A percentile compares a stretch with the other conserved stretches of the same genome.
phyloP scores from a whole-genome alignment of 2,888 invertebrate genomes.

The Chromoteleia sp. region DNA sequence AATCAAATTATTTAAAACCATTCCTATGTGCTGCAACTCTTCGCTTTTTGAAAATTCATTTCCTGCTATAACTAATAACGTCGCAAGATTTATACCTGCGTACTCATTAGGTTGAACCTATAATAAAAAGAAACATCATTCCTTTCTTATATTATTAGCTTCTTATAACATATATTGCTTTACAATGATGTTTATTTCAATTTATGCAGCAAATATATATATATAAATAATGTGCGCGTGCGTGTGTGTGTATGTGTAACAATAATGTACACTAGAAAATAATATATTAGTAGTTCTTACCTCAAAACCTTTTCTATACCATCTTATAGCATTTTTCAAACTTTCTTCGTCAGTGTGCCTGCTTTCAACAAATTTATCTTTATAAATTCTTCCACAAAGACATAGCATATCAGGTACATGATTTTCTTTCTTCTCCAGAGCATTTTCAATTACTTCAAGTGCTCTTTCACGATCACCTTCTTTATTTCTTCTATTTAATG shows the following conservation, averaged over 20 bases:
- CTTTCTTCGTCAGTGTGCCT: slow-evolving; percentile 95
- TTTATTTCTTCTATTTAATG: slow-evolving; percentile 96
- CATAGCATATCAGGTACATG: slow-evolving; percentile 99
- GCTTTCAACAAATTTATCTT: slow-evolving; percentile 98
- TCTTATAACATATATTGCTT: too few relatives aligned
- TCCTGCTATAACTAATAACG: slow-evolving; percentile 97
- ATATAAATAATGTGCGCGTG: too few relatives aligned
- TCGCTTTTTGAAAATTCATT: slow-evolving; percentile 97
- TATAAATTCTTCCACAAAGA: slow-evolving; percentile 98
- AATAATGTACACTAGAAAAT: too few relatives aligned
- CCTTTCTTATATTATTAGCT: neutral
- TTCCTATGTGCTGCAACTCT: slow-evolving; percentile 95
- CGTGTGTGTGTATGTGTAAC: too few relatives aligned
- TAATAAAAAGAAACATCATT: slow-evolving; percentile 28
- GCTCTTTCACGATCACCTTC: slow-evolving; percentile 98
- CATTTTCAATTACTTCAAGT: slow-evolving; percentile 94
- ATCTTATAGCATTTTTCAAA: slow-evolving; percentile 96
- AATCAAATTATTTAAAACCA: slow-evolving; percentile 98
- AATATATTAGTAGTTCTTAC: slow-evolving; percentile 73
- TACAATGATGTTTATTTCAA: too few relatives aligned
- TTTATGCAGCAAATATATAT: neutral
- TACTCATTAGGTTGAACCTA: slow-evolving; percentile 98
- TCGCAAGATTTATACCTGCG: slow-evolving; percentile 99
- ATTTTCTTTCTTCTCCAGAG: slow-evolving; percentile 96
- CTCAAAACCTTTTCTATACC: slow-evolving; percentile 99